phyloP scores from a whole-genome alignment of 2,888 invertebrate species.

The Argyra leucocephala region DNA sequence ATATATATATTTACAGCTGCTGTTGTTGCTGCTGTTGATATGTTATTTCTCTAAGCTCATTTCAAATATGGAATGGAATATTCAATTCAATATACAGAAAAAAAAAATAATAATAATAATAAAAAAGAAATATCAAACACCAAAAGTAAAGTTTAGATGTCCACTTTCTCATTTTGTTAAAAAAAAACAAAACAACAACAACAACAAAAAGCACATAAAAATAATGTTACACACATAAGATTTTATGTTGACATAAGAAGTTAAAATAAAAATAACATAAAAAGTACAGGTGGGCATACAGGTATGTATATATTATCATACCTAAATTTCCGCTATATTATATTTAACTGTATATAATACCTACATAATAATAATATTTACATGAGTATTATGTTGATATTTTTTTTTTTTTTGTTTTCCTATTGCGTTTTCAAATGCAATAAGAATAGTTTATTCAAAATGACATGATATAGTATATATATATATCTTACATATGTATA shows the following conservation, averaged over 20 bases:
- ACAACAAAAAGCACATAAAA: not conserved
- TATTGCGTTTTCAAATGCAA: not conserved
- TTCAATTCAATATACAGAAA: too few relatives aligned
- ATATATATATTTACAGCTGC: too few relatives aligned
- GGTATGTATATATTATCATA: not conserved
- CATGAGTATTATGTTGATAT: too few relatives aligned
- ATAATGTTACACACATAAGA: not conserved
- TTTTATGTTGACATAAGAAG: too few relatives aligned
- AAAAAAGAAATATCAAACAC: too few relatives aligned
- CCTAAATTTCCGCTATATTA: slow-evolving; percentile 6
- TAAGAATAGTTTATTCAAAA: not conserved
- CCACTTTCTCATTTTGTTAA: not conserved
- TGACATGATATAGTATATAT: not conserved
- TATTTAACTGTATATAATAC: not conserved
- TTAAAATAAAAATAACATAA: not conserved
- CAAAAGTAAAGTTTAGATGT: not conserved
- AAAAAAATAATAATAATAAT: too few relatives aligned
- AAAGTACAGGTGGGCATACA: not conserved
- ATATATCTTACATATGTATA: not conserved
- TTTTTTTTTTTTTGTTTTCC: too few relatives aligned
- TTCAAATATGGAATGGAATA: too few relatives aligned
- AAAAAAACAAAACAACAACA: not conserved
- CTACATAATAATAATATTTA: too few relatives aligned
- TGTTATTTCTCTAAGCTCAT: too few relatives aligned
- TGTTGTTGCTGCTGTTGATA: too few relatives aligned